Conservation (phyloP, 2,888 invertebrate species). For the Drosophila tripunctata region DNA sequence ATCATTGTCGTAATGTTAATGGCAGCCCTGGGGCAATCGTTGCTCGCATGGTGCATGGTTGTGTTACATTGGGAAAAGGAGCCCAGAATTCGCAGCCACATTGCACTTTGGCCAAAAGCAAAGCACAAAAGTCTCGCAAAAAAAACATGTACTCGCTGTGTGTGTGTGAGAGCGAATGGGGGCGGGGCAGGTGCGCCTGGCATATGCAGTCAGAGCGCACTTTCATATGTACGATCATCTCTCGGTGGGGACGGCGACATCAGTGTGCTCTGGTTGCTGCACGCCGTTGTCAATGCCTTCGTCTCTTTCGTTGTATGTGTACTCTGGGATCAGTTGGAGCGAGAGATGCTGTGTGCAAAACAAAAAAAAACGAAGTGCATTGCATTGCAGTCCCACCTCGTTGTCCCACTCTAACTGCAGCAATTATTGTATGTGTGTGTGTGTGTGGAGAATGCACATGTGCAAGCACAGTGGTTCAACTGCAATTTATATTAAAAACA, state of each 20-base stretch:
- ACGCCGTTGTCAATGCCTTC: slow-evolving; percentile 67
- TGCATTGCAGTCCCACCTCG: slow-evolving; percentile 31
- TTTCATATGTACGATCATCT: slow-evolving; percentile 34
- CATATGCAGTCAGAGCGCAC: slow-evolving; percentile 37
- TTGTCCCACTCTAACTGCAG: slow-evolving; percentile 16
- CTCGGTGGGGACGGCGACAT: slow-evolving; percentile 29
- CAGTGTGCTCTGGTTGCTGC: slow-evolving; percentile 62
- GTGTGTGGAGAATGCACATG: slow-evolving; percentile 22
- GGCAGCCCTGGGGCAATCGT: slow-evolving; percentile 73
- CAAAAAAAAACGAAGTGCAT: too few species aligned
- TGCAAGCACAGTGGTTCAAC: not conserved
- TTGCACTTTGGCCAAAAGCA: slow-evolving; percentile 64
- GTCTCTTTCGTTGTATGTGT: slow-evolving; percentile 63
- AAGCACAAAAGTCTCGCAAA: slow-evolving; percentile 36
- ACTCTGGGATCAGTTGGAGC: slow-evolving; percentile 59
- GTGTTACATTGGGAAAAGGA: slow-evolving; percentile 84
- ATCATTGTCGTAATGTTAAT: slow-evolving; percentile 66
- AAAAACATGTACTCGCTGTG: slow-evolving; percentile 16
- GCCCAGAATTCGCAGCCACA: slow-evolving; percentile 83
- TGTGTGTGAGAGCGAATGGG: slow-evolving; percentile 20
- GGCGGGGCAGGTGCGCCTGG: slow-evolving; percentile 54
- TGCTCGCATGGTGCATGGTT: slow-evolving; percentile 84
- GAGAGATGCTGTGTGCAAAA: slow-evolving; percentile 25
- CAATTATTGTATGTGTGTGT: not conserved
- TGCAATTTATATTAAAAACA: not conserved